Base-by-base conservation (phyloP, 2,888 invertebrate genomes). In the Julus scanicus region DNA sequence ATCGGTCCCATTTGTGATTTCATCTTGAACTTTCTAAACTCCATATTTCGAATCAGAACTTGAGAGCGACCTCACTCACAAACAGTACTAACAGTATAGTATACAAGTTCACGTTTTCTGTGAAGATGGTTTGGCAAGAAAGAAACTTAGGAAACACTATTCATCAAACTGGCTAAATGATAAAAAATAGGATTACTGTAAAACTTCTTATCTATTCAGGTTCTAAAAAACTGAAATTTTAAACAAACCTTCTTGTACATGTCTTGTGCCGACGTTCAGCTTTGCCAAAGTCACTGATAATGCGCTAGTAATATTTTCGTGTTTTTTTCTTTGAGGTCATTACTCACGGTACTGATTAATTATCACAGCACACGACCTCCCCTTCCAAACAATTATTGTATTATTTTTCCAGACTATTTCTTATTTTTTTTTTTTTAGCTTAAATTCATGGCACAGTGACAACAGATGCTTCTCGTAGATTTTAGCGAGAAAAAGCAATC, bases 401-500 rank as follows among this genome's bases (percentile, higher is more conserved):
- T 71, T 71, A 71, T 71, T 71, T 11, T 29, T 71, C 29, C 20
- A 71, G 71, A 71, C 20, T 71, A 29, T 71, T 71, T 71, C n/a
- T 71, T 11, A 71, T 29, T 1, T 71, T 29, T 71, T 71, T 71
- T 71, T 71, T 29, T 29, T 29, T n/a, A 11, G 8, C 29, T 11
- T 2, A 29, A 71, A 71, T 11, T 49, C 29, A 29, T 71, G 71
- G 8, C 29, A 29, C 9, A 71, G 71, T 71, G 29, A 71, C 71
- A 29, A 71, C 71, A 29, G 29, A 71, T 71, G 71, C 71, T 2
- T 71, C 71, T 9, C 71, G n/a, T 11, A 71, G 71, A 71, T 29
- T 71, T 71, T 71, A 29, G 71, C 71, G 29, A 71, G 71, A 71
- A 71, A 71, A 71, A 11, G 71, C 29, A 71, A 71, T 71, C 71